Base-by-base conservation (phyloP, 2,113 vertebrate genomes). In the Paedocypris sp. region DNA sequence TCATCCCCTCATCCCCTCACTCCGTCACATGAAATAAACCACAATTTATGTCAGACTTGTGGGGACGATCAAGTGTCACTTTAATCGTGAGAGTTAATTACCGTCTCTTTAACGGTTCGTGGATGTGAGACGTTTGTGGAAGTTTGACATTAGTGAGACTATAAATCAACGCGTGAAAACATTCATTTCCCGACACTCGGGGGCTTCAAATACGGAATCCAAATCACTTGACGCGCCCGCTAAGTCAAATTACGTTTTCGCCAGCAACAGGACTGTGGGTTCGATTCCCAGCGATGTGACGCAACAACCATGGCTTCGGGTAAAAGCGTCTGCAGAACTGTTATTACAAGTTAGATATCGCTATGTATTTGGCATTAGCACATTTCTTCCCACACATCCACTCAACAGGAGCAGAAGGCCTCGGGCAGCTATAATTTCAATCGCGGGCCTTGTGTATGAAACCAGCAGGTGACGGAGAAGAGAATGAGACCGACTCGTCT, bases 21-120 rank as follows among this genome's bases (percentile, higher is more conserved):
- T 78, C 72, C 68, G 59, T 75, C 77, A 71, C 73, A 78, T 79
- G 69, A 78, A 77, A 81, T 68, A 75, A 73, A 67, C 74, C 76
- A 73, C 84, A 83, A 84, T 88, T 85, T 84, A 87, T 71, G 63
- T 51, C 38, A 39, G 73, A 84, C 82, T 85, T 79, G 80, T 61
- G 46, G 75, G 74, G 70, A 81, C 75, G 72, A 36, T 77, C 79
- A 75, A 66, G 71, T 79, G 78, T 68, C 42, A 64, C 72, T 60
- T 74, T 77, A 72, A 75, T 75, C 58, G n/a, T 79, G 74, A 77
- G 62, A 79, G 63, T 76, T 76, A 76, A 81, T 82, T 76, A 71
- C 32, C n/a, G 69, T 73, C 53, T 70, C 32, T 51, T 43, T 63
- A 42, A 69, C 62, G 52, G 54, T 69, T 53, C 11, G 45, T 41